Evolutionary conservation across 2,113 vertebrate species (phyloP).

Genomic region (Meriones unguiculatus): DNA sequence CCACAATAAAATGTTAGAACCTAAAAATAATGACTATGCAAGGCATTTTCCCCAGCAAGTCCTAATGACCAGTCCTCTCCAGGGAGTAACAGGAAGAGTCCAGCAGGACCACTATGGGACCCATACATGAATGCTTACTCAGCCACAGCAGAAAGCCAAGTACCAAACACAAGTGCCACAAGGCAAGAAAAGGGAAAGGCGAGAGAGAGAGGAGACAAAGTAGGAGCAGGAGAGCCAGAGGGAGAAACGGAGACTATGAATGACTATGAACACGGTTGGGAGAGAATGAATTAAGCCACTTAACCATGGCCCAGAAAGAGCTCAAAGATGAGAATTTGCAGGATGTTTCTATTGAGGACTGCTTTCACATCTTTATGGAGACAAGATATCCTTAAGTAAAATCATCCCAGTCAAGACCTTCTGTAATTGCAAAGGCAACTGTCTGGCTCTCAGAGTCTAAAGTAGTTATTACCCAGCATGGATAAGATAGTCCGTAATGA

Average conservation of each 20-base stretch:
- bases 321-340: neutral
- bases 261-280: neutral
- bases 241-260: neutral
- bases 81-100: neutral
- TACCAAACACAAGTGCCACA: neutral
- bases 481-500: neutral
- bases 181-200: too few species aligned
- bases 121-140: neutral
- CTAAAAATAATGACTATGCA: neutral
- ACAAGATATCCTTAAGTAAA: neutral
- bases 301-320: neutral
- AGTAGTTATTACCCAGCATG: neutral
- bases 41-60: neutral
- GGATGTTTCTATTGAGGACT: neutral
- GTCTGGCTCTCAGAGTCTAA: neutral
- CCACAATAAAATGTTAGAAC: neutral
- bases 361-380: neutral
- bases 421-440: neutral
- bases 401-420: neutral
- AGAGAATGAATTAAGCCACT: neutral
- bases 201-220: too few species aligned
- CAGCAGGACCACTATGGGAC: fast-evolving
- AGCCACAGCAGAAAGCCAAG: neutral
- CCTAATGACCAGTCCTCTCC: neutral
- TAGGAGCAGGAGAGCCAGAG: neutral